Base-by-base conservation (phyloP, 2,888 invertebrate genomes). In the Embidobia sp. region DNA sequence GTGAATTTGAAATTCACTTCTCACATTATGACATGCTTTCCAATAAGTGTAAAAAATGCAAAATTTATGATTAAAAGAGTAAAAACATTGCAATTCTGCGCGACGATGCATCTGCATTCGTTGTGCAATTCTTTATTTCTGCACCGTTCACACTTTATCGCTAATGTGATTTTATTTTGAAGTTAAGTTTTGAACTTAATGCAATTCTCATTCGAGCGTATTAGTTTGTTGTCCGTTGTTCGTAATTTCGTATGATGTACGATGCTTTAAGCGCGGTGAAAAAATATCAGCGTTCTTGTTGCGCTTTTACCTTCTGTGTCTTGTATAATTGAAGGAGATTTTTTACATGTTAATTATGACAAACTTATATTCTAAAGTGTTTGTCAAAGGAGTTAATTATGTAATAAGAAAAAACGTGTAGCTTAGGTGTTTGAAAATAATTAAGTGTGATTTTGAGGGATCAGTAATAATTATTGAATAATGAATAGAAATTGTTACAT, bases 1-100 rank as follows among this genome's bases (percentile, higher is more conserved):
- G 79, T 81, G 79, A 81, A 80, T 81, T 83, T 83, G 46, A 69
- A 46, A 73, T 64, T 59, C 48, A 18, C 55, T 72, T 72, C 48
- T 63, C 72, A 72, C 55, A 42, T 11, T 46, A 26, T 31, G 49
- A 59, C 37, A 33, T 37, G 66, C 59, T 64, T 66, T 63, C 48
- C 55, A 69, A 61, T 53, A 61, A 51, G 67, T 46, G 22, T 27
- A 37, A 37, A 35, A 26, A 59, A 44, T 16, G n/a, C 19, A 26
- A 26, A 18, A 19, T 18, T 22, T 27, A 5, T 26, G 11, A 16
- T 29, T 7, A 46, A 46, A 59, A 31, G 10, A 10, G 18, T 15
- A 46, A 59, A 46, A 37, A 11, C 29, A 2, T n/a, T 19, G 11
- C 19, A 31, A 13, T 22, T 37, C 19, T 6, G 22, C 8, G 29